Evolutionary conservation across 2,797 vertebrate species (phyloP).

Genomic region (Gymnopithys bicolor): DNA sequence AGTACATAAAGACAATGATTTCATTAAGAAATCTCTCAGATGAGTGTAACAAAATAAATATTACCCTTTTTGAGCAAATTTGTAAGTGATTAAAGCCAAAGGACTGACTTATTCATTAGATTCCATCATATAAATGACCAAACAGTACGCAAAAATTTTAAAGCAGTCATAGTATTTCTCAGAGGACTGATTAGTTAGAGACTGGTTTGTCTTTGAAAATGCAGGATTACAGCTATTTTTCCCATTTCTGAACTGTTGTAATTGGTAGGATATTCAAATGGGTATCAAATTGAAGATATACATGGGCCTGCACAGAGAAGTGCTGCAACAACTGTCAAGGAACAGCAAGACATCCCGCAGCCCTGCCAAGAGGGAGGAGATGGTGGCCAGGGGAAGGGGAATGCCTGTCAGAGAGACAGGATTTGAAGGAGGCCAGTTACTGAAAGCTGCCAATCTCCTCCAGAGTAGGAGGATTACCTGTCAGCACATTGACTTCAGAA

Average conservation of each 20-base stretch:
- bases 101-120: neutral
- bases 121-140: neutral
- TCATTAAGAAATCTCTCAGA: neutral
- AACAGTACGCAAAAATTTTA: neutral
- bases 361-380: neutral
- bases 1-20: neutral
- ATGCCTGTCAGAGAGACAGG: neutral
- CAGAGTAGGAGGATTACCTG: neutral
- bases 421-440: neutral
- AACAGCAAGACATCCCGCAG: accelerated
- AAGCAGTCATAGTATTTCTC: neutral
- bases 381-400: neutral
- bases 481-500: neutral
- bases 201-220: neutral
- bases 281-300: neutral
- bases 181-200: neutral
- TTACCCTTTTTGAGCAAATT: neutral
- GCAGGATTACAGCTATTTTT: neutral
- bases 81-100: neutral
- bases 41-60: neutral
- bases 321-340: accelerated
- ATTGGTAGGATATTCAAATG: neutral
- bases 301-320: neutral
- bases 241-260: neutral
- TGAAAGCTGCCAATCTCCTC: neutral